A percentile compares a stretch with the other conserved stretches of the same genome.
phyloP scores from a whole-genome alignment of 2,888 invertebrate genomes.

The Orthosia incerta region DNA sequence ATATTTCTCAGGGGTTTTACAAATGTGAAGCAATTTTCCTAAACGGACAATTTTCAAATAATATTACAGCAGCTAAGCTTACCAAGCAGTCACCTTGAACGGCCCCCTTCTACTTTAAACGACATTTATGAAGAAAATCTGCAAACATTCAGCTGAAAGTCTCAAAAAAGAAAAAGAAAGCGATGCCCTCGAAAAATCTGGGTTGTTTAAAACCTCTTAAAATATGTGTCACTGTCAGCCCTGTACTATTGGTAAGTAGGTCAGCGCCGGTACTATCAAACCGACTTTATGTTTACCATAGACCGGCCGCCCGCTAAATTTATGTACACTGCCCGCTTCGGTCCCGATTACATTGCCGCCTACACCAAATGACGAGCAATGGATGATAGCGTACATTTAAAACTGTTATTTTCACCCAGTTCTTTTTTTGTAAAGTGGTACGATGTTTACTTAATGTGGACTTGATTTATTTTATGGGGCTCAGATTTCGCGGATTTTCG shows the following conservation, averaged over 20 bases:
- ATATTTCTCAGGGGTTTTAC: background rate
- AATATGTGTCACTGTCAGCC: constrained; percentile 61
- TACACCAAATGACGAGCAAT: constrained; percentile 37
- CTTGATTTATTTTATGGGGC: constrained; percentile 41
- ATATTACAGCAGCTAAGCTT: constrained; percentile 7
- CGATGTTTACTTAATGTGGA: constrained; percentile 35
- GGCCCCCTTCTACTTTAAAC: constrained; percentile 16
- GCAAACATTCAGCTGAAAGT: constrained; percentile 33
- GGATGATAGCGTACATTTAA: constrained; percentile 47
- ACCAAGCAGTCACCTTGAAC: background rate
- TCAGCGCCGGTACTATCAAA: constrained; percentile 58
- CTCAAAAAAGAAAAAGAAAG: constrained; percentile 37
- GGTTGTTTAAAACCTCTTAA: constrained; percentile 48
- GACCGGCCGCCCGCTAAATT: constrained; percentile 37
- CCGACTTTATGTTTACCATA: constrained; percentile 51
- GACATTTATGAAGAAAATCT: constrained; percentile 28
- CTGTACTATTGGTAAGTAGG: constrained; percentile 52
- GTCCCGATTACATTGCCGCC: constrained; percentile 44
- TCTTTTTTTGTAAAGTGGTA: constrained; percentile 19
- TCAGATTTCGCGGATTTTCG: constrained; percentile 32
- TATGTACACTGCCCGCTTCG: constrained; percentile 58
- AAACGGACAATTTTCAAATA: background rate
- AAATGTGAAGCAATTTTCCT: background rate
- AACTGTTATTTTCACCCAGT: constrained; percentile 26
- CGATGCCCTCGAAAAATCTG: constrained; percentile 50